Evolutionary conservation across 2,113 vertebrate genomes (phyloP).

Genomic region (Pseudolaguvia tuberculata): DNA sequence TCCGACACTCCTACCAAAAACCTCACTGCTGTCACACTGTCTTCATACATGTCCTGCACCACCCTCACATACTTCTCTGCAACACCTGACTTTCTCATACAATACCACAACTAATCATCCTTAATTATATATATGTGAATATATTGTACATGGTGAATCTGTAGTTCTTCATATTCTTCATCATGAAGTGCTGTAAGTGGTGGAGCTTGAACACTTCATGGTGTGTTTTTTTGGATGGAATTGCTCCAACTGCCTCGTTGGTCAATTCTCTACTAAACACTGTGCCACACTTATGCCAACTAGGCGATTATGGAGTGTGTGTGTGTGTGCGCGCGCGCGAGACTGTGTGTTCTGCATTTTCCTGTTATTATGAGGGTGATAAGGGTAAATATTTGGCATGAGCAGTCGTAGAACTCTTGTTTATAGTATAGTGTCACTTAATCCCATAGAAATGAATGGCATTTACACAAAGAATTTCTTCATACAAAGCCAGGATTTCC

Average conservation of each 20-base stretch:
- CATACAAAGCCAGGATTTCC: neutral
- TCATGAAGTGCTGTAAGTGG: neutral
- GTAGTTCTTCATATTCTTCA: neutral
- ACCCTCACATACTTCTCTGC: too few relatives aligned
- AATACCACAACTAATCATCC: too few relatives aligned
- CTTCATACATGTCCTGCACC: too few relatives aligned
- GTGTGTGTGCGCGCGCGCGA: conserved; percentile 34
- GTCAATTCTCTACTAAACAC: conserved; percentile 36
- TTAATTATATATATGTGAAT: too few relatives aligned
- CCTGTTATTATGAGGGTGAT: conserved; percentile 27
- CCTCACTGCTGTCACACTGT: too few relatives aligned
- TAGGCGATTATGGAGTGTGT: conserved; percentile 37
- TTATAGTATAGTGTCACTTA: conserved; percentile 31
- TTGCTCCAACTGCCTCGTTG: conserved; percentile 21
- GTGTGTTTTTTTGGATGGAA: conserved; percentile 6
- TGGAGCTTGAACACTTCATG: neutral
- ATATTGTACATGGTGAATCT: too few relatives aligned
- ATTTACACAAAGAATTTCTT: conserved; percentile 28
- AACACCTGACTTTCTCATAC: too few relatives aligned
- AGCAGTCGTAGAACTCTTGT: conserved; percentile 30
- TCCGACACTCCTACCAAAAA: too few relatives aligned
- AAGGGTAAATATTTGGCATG: conserved; percentile 40
- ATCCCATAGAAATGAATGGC: conserved; percentile 25
- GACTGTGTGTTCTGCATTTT: conserved; percentile 29
- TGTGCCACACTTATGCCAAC: conserved; percentile 34